Evolutionary conservation across 2,113 vertebrate genomes (phyloP).

Genomic region (Ranitomeya variabilis): DNA sequence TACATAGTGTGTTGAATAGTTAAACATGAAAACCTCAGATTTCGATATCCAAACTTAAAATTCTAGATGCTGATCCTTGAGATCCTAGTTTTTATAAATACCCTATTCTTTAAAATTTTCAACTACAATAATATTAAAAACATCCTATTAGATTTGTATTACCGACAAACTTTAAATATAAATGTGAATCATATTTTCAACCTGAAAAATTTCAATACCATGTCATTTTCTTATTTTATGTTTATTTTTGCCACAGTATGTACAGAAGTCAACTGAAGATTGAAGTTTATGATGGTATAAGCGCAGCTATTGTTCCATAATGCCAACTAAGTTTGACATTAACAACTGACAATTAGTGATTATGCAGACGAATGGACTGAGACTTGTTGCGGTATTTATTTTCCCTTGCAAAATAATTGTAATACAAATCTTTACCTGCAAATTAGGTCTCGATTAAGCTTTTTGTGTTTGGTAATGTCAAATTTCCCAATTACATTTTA

Average conservation of each 20-base stretch:
- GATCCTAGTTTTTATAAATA: not conserved
- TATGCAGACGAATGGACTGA: slow-evolving; percentile 25
- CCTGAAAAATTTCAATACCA: too few relatives aligned
- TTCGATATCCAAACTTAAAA: slow-evolving; percentile 9
- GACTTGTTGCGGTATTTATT: slow-evolving; percentile 15
- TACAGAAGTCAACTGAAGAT: not conserved
- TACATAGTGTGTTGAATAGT: slow-evolving; percentile 19
- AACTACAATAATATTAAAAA: not conserved
- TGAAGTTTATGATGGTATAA: not conserved
- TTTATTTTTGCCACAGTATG: not conserved
- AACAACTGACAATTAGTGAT: slow-evolving; percentile 23
- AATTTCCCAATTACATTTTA: not conserved
- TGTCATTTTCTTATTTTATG: not conserved
- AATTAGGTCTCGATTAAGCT: not conserved
- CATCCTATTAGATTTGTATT: not conserved
- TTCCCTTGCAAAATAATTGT: not conserved
- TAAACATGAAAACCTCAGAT: slow-evolving; percentile 16
- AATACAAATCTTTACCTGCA: slow-evolving; percentile 12
- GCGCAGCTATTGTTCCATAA: not conserved
- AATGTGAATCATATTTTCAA: not conserved
- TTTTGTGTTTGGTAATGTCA: not conserved
- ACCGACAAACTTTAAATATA: not conserved
- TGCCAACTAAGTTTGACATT: not conserved
- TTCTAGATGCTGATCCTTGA: not conserved
- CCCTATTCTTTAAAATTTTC: not conserved